phyloP scores from a whole-genome alignment of 1,140 invertebrate species.

The Onthophagus taurus region DNA sequence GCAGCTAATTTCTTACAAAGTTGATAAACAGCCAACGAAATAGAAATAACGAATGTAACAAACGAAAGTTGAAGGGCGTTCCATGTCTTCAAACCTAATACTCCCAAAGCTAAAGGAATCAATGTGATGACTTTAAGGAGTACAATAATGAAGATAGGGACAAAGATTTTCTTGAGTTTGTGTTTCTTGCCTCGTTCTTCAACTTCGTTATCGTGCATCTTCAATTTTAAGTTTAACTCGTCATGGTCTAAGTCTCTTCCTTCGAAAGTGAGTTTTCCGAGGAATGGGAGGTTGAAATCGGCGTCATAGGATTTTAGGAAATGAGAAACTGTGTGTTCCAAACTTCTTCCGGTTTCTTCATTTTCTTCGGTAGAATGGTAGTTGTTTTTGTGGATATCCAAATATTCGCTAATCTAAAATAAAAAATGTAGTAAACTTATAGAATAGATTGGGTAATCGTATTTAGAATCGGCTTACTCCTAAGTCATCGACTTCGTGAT shows the following conservation, averaged over 20 bases:
- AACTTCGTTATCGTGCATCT: slow-evolving; percentile 47
- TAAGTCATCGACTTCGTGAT: too few species aligned
- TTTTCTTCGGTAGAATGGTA: slow-evolving; percentile 39
- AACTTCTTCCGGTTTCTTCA: slow-evolving; percentile 43
- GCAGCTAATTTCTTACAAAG: slow-evolving; percentile 73
- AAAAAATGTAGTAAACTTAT: too few species aligned
- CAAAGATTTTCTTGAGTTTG: slow-evolving; percentile 72
- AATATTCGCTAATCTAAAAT: slow-evolving; percentile 46
- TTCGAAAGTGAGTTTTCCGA: slow-evolving; percentile 60
- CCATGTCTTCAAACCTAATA: slow-evolving; percentile 74
- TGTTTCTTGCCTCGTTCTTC: slow-evolving; percentile 50
- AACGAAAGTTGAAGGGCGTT: slow-evolving; percentile 75
- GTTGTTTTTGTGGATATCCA: slow-evolving; percentile 62
- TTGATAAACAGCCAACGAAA: slow-evolving; percentile 73
- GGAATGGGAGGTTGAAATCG: slow-evolving; percentile 58
- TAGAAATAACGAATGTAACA: slow-evolving; percentile 74
- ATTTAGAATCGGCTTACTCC: too few species aligned
- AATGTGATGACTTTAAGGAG: slow-evolving; percentile 74
- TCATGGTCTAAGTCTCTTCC: slow-evolving; percentile 63
- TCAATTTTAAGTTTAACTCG: slow-evolving; percentile 58
- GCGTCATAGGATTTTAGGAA: slow-evolving; percentile 66
- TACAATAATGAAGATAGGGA: slow-evolving; percentile 70
- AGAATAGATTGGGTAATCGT: too few species aligned
- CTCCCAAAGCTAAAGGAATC: slow-evolving; percentile 69
- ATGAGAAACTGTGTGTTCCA: slow-evolving; percentile 56